Base-by-base conservation (phyloP, 2,797 vertebrate genomes). In the Microcaecilia unicolor region DNA sequence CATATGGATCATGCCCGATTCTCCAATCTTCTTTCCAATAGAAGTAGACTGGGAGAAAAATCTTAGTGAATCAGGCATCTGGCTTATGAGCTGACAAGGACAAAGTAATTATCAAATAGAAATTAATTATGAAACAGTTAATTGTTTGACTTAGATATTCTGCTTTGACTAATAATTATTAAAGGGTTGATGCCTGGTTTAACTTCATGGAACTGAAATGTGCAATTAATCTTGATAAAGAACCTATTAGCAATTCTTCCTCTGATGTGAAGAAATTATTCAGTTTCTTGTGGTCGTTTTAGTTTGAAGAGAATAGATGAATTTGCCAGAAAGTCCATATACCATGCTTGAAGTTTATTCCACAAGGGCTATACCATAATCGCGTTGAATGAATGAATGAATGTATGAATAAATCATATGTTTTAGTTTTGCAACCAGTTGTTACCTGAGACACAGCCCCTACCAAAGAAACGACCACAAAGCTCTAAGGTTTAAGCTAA, bases 101-200 rank as follows among this genome's bases (percentile, higher is more conserved):
- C 49, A 46, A 40, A 29, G 67, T 59, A 31, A 64, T 65, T 33
- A 61, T 47, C 68, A 23, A 42, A 51, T 49, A 29, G 38, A 58
- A 62, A 51, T 39, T 22, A 5, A n/a, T n/a, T n/a, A 19, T 65
- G 60, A 29, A 55, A 32, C 30, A 51, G 14, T 33, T 37, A 59
- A 22, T 50, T n/a, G n/a, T n/a, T n/a, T n/a, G n/a, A n/a, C n/a
- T n/a, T n/a, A n/a, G n/a, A n/a, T n/a, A n/a, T n/a, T n/a, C n/a
- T n/a, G n/a, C n/a, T n/a, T n/a, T n/a, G n/a, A n/a, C n/a, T n/a
- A n/a, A n/a, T n/a, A n/a, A n/a, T n/a, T n/a, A n/a, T n/a, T n/a
- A n/a, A n/a, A n/a, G n/a, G n/a, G n/a, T n/a, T n/a, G 65, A 56
- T 66, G 52, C 50, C 56, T 53, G 58, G 60, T 64, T n/a, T 62